Base-by-base conservation (phyloP, 2,888 invertebrate genomes). In the Agrotis clavis region DNA sequence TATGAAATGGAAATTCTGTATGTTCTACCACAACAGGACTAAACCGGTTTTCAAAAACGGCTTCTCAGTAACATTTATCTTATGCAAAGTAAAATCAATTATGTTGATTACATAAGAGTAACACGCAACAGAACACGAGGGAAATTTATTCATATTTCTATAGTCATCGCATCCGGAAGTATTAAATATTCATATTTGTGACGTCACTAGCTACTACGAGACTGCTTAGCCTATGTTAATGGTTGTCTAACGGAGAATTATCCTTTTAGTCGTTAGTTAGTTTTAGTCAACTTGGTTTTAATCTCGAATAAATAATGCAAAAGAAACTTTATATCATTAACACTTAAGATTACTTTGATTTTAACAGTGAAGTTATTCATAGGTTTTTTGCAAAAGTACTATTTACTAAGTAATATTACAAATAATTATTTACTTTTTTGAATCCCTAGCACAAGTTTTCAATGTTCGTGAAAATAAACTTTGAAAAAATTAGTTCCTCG, bases 121-220 rank as follows among this genome's bases (percentile, higher is more conserved):
- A 6, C 69, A 69, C 57, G 74, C n/a, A 47, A 61, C 30, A 18
- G 11, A 66, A 66, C 57, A 60, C 54, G 54, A n/a, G 47, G 53
- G 41, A 61, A 56, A 64, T 74, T 67, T 54, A 61, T 80, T 64
- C 50, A 73, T 45, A 35, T 19, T 16, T 45, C 51, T 35, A 16
- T 65, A 41, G 70, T 59, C 19, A 74, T 54, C 53, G 54, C 21
- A 62, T 65, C 67, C 79, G 80, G 74, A 80, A 74, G 53, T 79
- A 74, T 70, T 79, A 1, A 74, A 80, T 74, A 78, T 82, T 67
- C 63, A 73, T 78, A 57, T 69, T 18, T 5, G 48, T 67, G 67
- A 67, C 61, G 70, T 65, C 69, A 67, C 21, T 7, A 66, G 62
- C 13, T 60, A 35, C 70, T 64, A 35, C 72, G 63, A 69, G 68